Percentiles rank a stretch among this genome's conserved stretches.
Conservation (phyloP, 1,140 invertebrate genomes). For the Theocolax elegans region DNA sequence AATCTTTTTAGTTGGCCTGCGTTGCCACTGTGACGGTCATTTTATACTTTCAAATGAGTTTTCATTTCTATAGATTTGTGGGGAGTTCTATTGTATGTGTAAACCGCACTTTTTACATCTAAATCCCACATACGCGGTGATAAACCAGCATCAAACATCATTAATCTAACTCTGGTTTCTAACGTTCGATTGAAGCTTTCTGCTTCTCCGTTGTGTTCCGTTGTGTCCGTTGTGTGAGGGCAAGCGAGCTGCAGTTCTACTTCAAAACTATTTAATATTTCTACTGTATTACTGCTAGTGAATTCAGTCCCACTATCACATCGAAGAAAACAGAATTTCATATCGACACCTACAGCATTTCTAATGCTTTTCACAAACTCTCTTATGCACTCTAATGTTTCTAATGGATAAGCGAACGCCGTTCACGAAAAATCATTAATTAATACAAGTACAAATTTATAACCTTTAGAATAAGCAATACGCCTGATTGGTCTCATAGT, state of each 20-base stretch:
- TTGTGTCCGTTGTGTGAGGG: constrained; percentile 31
- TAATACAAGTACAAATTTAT: constrained; percentile 5
- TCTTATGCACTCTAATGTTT: not conserved
- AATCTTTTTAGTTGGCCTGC: too few species aligned
- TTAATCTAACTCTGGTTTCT: not conserved
- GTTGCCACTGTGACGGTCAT: too few species aligned
- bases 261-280: not conserved
- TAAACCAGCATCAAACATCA: not conserved
- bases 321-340: not conserved
- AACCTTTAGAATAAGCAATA: not conserved
- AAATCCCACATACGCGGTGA: not conserved
- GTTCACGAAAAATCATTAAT: constrained; percentile 2
- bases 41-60: too few species aligned
- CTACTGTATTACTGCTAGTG: not conserved
- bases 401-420: not conserved
- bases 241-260: not conserved
- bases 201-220: constrained; percentile 50
- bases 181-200: not conserved
- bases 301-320: constrained; percentile 4
- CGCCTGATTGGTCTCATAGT: constrained; percentile 4
- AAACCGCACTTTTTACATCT: not conserved
- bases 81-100: not conserved
- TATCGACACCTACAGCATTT: constrained; percentile 5
- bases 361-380: constrained; percentile 10
- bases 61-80: not conserved